Evolutionary conservation across 2,797 vertebrate genomes (phyloP), one percentile per base, ranked within the genome.

Genomic region (Manis pentadactyla): DNA sequence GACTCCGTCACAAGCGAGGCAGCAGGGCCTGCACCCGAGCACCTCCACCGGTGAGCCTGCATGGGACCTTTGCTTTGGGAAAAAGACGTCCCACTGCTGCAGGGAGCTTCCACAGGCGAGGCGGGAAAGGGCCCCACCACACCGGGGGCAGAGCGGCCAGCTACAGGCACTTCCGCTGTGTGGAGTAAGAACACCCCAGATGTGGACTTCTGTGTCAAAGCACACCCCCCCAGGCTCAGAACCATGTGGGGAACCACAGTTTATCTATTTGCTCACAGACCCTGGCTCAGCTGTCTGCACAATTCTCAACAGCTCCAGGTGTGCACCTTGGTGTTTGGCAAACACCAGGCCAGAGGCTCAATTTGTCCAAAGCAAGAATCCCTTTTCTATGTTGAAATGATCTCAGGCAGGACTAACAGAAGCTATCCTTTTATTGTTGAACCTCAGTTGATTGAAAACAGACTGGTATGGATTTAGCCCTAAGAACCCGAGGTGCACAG

Each of bases 381-480:
- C 53, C 39, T 12, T 17, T 10, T 21, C 74, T 39, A 1, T 3
- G 15, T n/a, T 6, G 17, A 0, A 8, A 57, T 15, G 15, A 1
- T 29, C 42, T 73, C 27, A 1, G 10, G 21, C 25, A 8, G 3
- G 39, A 53, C 27, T 2, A 3, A 0, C 4, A 21, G 55, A 69
- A 25, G 23, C n/a, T 2, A 5, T 23, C 34, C 18, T 3, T 37
- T 18, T 3, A 2, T 4, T 34, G 10, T 51, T 63, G 6, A n/a
- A 14, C n/a, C 17, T 61, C n/a, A 29, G 27, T 1, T n/a, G 39
- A 39, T 0, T 3, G 17, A 37, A 46, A 34, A 61, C 12, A 81
- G n/a, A 4, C 25, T 46, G 11, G 1, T 0, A 4, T 0, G 49
- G 46, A n/a, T 4, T 2, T 27, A 27, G 19, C n/a, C 14, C 37